Conservation (phyloP, 2,113 vertebrate genomes). For the Rallus limicola region DNA sequence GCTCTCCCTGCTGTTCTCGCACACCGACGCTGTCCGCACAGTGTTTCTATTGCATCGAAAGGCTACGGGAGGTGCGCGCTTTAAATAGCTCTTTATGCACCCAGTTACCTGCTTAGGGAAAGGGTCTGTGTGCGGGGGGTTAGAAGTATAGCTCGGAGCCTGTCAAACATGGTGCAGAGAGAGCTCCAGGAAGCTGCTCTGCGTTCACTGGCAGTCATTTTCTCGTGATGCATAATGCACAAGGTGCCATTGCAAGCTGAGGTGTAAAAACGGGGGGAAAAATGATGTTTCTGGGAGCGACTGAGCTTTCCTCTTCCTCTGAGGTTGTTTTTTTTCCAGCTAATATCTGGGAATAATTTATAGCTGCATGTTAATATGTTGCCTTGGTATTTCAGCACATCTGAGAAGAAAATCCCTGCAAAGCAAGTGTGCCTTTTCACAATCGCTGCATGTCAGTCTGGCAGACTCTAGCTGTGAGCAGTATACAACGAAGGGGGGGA, state of each 20-base stretch:
- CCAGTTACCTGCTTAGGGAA: not conserved
- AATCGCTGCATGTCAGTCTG: constrained; percentile 26
- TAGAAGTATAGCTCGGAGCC: not conserved
- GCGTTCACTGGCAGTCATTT: constrained; percentile 31
- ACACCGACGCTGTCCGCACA: not conserved
- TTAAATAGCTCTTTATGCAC: not conserved
- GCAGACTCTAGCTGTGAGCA: constrained; percentile 49
- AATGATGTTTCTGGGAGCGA: not conserved
- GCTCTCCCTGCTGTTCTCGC: not conserved
- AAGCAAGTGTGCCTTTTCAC: constrained; percentile 37
- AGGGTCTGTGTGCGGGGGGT: not conserved
- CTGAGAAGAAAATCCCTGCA: constrained; percentile 37
- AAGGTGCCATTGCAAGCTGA: constrained; percentile 44
- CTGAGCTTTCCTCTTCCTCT: not conserved
- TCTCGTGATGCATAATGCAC: constrained; percentile 31
- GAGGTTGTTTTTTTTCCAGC: not conserved
- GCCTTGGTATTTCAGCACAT: constrained; percentile 28
- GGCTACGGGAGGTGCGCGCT: not conserved
- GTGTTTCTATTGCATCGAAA: not conserved
- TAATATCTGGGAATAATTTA: constrained; percentile 52
- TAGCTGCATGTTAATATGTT: constrained; percentile 14
- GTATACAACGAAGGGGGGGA: constrained; percentile 11
- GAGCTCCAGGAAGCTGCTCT: constrained; percentile 13
- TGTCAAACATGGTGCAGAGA: not conserved
- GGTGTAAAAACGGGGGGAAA: not conserved